These are phyloP conservation scores for Yponomeuta evonymella DNA, from an alignment of 2,888 invertebrate species.

Conservation along the genomic window DNA sequence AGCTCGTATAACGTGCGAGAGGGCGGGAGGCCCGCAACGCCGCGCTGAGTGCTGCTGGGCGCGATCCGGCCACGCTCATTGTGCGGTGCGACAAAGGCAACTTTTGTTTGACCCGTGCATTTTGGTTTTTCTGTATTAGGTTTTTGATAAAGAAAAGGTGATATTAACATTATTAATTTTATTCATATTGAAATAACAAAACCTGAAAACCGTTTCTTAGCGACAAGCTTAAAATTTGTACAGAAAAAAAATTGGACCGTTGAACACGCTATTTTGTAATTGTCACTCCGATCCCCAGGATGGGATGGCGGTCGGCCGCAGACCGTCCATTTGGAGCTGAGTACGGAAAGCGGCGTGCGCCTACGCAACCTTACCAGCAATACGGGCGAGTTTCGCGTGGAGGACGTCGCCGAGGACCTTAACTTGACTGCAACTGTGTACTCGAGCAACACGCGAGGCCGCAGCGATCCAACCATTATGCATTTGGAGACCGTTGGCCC, in stretches of 20 bases:
- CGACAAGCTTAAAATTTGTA: too few relatives aligned
- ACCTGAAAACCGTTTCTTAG: too few relatives aligned
- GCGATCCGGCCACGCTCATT: slow-evolving; percentile 33
- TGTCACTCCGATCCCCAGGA: slow-evolving; percentile 28
- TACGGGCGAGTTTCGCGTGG: slow-evolving; percentile 45
- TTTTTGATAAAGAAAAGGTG: too few relatives aligned
- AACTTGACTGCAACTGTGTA: slow-evolving; percentile 49
- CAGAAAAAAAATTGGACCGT: too few relatives aligned
- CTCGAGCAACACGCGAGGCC: slow-evolving; percentile 43
- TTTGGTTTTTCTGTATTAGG: too few relatives aligned
- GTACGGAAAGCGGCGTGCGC: slow-evolving; percentile 31
- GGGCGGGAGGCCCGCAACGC: slow-evolving; percentile 44
- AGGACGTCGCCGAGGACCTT: slow-evolving; percentile 30
- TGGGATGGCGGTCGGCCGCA: slow-evolving; percentile 60
- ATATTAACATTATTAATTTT: too few relatives aligned
- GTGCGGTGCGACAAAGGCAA: slow-evolving; percentile 49
- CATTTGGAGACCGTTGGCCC: slow-evolving; percentile 36
- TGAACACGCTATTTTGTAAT: background rate
- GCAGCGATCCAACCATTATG: slow-evolving; percentile 33
- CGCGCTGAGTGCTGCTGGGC: slow-evolving; percentile 39
- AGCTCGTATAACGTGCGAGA: slow-evolving; percentile 40
- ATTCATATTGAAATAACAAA: too few relatives aligned
- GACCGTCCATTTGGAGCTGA: slow-evolving; percentile 42
- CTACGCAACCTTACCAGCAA: slow-evolving; percentile 39
- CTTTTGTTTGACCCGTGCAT: too few relatives aligned